Evolutionary conservation across 2,888 invertebrate species (phyloP), one percentile per base, ranked within the genome.

Genomic region (Omphaloscelis lunosa): DNA sequence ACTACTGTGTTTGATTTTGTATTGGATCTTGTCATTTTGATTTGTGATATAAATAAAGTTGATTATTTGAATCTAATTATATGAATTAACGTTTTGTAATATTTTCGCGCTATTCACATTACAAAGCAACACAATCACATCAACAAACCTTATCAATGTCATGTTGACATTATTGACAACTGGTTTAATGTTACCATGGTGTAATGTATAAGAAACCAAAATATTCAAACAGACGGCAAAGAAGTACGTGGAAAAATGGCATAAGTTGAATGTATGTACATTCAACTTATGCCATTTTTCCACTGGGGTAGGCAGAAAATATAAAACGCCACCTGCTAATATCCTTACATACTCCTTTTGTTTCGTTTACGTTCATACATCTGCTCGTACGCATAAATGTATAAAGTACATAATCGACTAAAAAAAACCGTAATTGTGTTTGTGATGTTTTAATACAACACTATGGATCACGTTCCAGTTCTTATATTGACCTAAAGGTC

Each of bases 1-100:
- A 95, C 90, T 93, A 96, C 89, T 95, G 97, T 91, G 95, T 96
- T 82, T 94, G 97, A 72, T 96, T 97, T 91, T 94, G 96, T 95
- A 96, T 97, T 89, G 93, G 97, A 92, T 97, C 97, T 92, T 17
- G 93, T 96, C 97, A 97, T 97, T 90, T 89, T 94, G 48, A 88
- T 34, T 63, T 59, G 4, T 59, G 34, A 39, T 53, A 0, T 15
- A 34, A 5, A 7, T 20, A 27, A 4, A 41, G 4, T 41, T 62
- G 9, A 27, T 0, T 34, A 27, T 7, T 27, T 27, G 7, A 34
- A 15, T 41, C 12, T 63, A 58, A 80, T 8, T 63, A 27, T 4
- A 8, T 27, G n/a, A 45, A 61, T 27, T 17, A 34, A 8, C 27
- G 34, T 39, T 41, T 29, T 29, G 27, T 29, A 11, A 7, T 34